phyloP scores from a whole-genome alignment of 2,113 vertebrate genomes.

The Aphelocoma coerulescens region DNA sequence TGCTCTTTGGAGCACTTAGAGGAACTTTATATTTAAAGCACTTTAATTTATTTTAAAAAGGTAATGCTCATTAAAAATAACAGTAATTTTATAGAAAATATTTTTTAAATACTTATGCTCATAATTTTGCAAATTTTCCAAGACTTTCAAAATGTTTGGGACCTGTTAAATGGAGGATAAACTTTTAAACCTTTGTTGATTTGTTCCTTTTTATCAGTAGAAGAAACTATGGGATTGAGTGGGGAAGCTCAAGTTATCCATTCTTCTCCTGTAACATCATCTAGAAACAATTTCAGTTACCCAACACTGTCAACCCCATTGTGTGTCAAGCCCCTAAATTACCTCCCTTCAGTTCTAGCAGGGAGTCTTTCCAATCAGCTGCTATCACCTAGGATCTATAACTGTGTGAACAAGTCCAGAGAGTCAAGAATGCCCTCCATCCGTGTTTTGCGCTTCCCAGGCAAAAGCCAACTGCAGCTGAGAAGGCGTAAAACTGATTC shows the following conservation, averaged over 20 bases:
- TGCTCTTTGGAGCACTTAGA: neutral
- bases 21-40: neutral
- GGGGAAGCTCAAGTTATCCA: neutral
- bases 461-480: neutral
- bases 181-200: neutral
- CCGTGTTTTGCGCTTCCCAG: neutral
- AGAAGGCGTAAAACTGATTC: neutral
- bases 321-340: neutral
- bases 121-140: neutral
- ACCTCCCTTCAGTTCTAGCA: neutral
- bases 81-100: neutral
- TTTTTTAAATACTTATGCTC: neutral
- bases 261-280: neutral
- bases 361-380: neutral
- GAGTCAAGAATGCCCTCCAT: neutral
- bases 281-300: neutral
- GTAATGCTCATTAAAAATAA: neutral
- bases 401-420: neutral
- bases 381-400: neutral
- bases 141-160: neutral
- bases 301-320: accelerated
- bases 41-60: neutral
- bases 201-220: neutral
- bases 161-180: neutral
- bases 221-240: neutral